Evolutionary conservation across 2,113 vertebrate genomes (phyloP), one percentile per base, ranked within the genome.

Genomic region (Danionella cerebrum): DNA sequence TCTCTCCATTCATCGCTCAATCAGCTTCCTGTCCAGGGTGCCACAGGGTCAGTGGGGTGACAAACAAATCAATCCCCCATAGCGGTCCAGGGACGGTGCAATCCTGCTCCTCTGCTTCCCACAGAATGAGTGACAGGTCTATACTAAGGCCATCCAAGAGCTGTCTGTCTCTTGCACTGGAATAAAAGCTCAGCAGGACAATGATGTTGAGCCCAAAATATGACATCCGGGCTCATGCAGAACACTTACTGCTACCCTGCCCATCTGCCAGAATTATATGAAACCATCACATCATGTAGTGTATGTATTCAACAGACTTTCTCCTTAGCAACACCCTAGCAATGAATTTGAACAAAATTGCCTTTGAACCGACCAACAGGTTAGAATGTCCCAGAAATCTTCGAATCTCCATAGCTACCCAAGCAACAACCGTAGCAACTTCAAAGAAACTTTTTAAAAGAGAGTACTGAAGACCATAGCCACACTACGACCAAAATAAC

Each of bases 1-100:
- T 84, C 85, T 82, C 78, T 85, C 80, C 83, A 86, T 87, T 88
- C 81, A 85, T 81, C 42, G 78, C 69, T 68, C 80, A 74, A 45
- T 71, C 45, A 21, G 25, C 54, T 87, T 86, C 82, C 84, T 86
- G 78, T 81, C 66, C 47, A 27, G 10, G 4, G 67, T 68, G 70
- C 76, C 73, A 78, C 72, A 74, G 79, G 78, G 77, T 82, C 82
- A 78, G 59, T 48, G 21, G 73, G 73, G 81, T 84, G 81, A 85
- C 83, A 80, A 88, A 87, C 78, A 73, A 74, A 87, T 85, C 81
- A 86, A 82, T 83, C 53, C 70, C 69, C 78, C 77, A 76, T 72
- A 47, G 25, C 35, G 9, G 25, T 18, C 38, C 24, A 11, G 8
- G 9, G n/a, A 21, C 27, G 14, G 38, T 18, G 41, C 52, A 41